phyloP scores from a whole-genome alignment of 2,888 invertebrate species.

The Eupithecia insigniata region DNA sequence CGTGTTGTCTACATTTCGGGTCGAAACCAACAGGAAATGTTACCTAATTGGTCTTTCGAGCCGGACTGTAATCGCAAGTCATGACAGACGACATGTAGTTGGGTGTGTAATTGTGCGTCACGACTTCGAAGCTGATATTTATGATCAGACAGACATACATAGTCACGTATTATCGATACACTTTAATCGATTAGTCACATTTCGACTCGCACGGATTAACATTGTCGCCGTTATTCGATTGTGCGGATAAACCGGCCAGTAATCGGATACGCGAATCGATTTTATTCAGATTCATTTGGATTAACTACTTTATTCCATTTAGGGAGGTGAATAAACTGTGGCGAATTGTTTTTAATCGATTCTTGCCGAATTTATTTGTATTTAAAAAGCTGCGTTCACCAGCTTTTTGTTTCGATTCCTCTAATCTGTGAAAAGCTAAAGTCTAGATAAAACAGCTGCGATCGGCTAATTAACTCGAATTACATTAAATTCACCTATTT shows the following conservation, averaged over 20 bases:
- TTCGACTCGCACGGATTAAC: constrained; percentile 48
- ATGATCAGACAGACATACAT: constrained; percentile 36
- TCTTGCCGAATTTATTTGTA: not conserved
- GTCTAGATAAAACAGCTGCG: not conserved
- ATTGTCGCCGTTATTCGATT: constrained; percentile 42
- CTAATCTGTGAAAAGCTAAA: not conserved
- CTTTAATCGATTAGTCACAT: constrained; percentile 50
- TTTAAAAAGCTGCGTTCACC: not conserved
- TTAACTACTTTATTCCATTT: constrained; percentile 29
- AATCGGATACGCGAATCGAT: constrained; percentile 32
- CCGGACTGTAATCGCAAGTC: not conserved
- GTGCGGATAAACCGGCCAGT: constrained; percentile 23
- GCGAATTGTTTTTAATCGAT: constrained; percentile 21
- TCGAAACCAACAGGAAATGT: not conserved
- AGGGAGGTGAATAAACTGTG: constrained; percentile 18
- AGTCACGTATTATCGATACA: constrained; percentile 46
- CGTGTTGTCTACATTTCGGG: no score
- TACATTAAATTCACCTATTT: no score
- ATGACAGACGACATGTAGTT: not conserved
- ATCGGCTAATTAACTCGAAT: no score
- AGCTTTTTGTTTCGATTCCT: not conserved
- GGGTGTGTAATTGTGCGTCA: constrained; percentile 38
- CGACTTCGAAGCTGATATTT: constrained; percentile 37
- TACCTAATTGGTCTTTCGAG: not conserved
- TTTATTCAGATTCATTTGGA: constrained; percentile 33